Evolutionary conservation across 1,140 invertebrate genomes (phyloP), one percentile per base, ranked within the genome.

Genomic region (Cepaea nemoralis): DNA sequence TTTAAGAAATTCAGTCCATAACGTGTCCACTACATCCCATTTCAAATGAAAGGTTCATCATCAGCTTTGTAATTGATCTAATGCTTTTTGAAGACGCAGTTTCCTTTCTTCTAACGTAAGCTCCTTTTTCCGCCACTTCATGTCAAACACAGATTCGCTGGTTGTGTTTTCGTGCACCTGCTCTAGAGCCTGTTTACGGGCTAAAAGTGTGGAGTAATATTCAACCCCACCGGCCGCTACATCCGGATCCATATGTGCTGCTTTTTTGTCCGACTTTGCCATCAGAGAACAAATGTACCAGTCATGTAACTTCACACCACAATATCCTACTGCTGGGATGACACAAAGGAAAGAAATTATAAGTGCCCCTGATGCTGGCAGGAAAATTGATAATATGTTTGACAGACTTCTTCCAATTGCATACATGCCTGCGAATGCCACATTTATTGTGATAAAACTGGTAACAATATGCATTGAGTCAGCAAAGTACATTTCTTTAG

Each of bases 401-500:
- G 45, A 31, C 6, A 42, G 1, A n/a, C n/a, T n/a, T n/a, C n/a
- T n/a, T n/a, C n/a, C n/a, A 35, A 67, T 48, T 31, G 16, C 2
- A 0, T 22, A 40, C 12, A 24, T 8, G 24, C 35, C 10, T 27
- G 31, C 6, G 24, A 71, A 3, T 24, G 69, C 39, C 14, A 40
- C 6, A 1, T n/a, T 24, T 45, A 71, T 24, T 16, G 1, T 37
- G 16, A 50, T 2, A 19, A 42, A 27, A 42, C 27, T 75, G 73
- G 50, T 14, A 35, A 27, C 27, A 0, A 75, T 12, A 6, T 55
- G 42, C 22, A 24, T 22, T 2, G 73, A 31, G 14, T 50, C 50
- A 35, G 27, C 42, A 45, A 50, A 45, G 31, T 55, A 59, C 48
- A 77, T 63, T 63, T 77, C 75, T 40, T n/a, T 48, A 1, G 75